A percentile compares a stretch with the other conserved stretches of the same genome.
phyloP scores from a whole-genome alignment of 2,888 invertebrate species.

The Caenorhabditis sp. region DNA sequence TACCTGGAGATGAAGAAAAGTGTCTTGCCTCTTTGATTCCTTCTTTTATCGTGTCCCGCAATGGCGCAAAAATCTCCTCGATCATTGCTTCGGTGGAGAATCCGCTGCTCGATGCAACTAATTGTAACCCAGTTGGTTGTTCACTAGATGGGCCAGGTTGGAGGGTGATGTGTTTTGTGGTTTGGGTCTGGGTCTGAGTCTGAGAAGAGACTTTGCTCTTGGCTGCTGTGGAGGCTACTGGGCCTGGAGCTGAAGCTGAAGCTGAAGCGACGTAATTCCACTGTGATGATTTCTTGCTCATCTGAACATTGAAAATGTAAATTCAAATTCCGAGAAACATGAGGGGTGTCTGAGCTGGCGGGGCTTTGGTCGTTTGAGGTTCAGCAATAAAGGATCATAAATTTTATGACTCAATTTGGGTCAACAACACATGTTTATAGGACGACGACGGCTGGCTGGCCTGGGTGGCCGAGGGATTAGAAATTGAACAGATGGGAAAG shows the following conservation, averaged over 20 bases:
- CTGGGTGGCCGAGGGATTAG: conserved; percentile 31
- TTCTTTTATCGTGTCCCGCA: conserved; percentile 56
- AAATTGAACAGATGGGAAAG: neutral
- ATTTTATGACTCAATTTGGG: conserved; percentile 62
- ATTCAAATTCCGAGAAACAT: conserved; percentile 46
- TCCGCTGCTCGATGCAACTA: conserved; percentile 5
- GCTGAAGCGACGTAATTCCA: conserved; percentile 44
- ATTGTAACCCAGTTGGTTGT: conserved; percentile 38
- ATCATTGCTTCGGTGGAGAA: conserved; percentile 60
- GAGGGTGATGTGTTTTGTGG: conserved; percentile 38
- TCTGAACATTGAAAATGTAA: conserved; percentile 54
- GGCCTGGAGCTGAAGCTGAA: too few relatives aligned
- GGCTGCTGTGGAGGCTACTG: too few relatives aligned
- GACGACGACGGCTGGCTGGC: conserved; percentile 30
- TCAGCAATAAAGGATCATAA: conserved; percentile 53
- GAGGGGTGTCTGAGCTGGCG: conserved; percentile 53
- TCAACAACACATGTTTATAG: conserved; percentile 65
- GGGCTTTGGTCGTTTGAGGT: conserved; percentile 44
- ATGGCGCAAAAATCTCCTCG: conserved; percentile 63
- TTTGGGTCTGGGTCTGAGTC: neutral
- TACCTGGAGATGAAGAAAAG: conserved; percentile 62
- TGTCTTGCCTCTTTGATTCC: conserved; percentile 50
- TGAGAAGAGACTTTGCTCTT: too few relatives aligned
- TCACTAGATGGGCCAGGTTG: conserved; percentile 45
- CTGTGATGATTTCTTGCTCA: conserved; percentile 55